Evolutionary conservation across 2,888 invertebrate species (phyloP), one percentile per base, ranked within the genome.

Genomic region (Onthophagus sagittarius): DNA sequence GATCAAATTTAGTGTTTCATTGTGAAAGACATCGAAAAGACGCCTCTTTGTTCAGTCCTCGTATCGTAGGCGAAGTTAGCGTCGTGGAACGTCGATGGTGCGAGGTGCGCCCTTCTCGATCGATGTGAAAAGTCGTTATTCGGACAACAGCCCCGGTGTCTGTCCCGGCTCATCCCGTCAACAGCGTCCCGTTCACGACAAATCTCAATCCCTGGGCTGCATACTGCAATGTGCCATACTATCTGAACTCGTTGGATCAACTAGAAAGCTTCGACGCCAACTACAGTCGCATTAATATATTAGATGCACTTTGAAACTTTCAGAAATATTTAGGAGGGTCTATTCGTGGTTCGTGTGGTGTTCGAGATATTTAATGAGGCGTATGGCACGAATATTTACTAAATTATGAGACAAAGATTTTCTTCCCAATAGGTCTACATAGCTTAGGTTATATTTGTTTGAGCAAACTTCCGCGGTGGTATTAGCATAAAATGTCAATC

Each of bases 101-200:
- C 39, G 39, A 53, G 39, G 39, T 53, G 39, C 39, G 39, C 39
- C 39, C 39, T 53, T 53, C 39, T 53, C 39, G 83, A 84, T 83
- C 83, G 82, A 83, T 83, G 83, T 76, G 75, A 78, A 82, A 81
- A 81, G 83, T 80, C 82, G 83, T 84, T 84, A 84, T 83, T 83
- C 83, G 84, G 84, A 82, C 84, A 83, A 83, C 84, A 83, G 83
- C 83, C 83, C 80, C 82, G 64, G 70, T 73, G 75, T 73, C 74
- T 76, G 74, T 74, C 72, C 75, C 73, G 76, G 71, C 76, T 75
- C 70, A 75, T 75, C 73, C 73, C 76, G 75, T 75, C 75, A 76
- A 74, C 72, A 71, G 62, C 74, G 75, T 75, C 77, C 73, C 76
- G 75, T 76, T 76, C 76, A 77, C 77, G 78, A 78, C 77, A 78